Evolutionary conservation across 1,140 invertebrate genomes (phyloP).

Genomic region (Maniola jurtina): DNA sequence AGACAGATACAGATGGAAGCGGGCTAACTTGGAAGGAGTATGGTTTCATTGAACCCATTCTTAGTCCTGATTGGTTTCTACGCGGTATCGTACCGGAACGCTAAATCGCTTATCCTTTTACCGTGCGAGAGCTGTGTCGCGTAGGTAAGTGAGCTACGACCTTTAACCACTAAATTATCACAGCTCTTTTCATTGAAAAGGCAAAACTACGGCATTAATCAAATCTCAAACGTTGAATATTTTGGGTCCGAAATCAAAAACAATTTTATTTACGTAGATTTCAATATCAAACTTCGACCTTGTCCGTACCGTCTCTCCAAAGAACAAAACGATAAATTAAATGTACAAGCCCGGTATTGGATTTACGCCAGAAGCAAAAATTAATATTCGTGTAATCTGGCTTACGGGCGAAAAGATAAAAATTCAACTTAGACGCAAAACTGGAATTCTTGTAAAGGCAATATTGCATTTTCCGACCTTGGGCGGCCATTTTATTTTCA

Average conservation of each 20-base stretch:
- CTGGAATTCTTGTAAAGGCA: conserved; percentile 16
- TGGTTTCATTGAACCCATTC: no score
- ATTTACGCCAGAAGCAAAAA: conserved; percentile 29
- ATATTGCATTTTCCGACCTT: conserved; percentile 27
- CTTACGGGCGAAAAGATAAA: conserved; percentile 18
- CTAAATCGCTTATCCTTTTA: no score
- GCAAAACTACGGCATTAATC: background rate
- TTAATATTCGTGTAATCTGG: conserved; percentile 32
- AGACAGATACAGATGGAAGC: no score
- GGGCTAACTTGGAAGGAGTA: no score
- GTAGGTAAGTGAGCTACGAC: no score
- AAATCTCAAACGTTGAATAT: background rate
- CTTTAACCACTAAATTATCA: no score
- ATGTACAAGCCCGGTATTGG: conserved; percentile 26
- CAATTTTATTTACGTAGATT: conserved; percentile 7
- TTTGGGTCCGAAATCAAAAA: background rate
- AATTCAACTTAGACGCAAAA: conserved; percentile 8
- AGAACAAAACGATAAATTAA: conserved; percentile 26
- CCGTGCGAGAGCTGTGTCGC: no score
- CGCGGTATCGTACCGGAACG: no score
- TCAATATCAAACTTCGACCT: conserved; percentile 27
- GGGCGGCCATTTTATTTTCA: conserved; percentile 9
- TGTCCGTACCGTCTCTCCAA: background rate
- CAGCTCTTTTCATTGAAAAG: no score
- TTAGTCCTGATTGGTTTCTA: no score